These are phyloP conservation scores for Plebejus melissa DNA, from an alignment of 2,888 invertebrate genomes.

Conservation along the genomic window DNA sequence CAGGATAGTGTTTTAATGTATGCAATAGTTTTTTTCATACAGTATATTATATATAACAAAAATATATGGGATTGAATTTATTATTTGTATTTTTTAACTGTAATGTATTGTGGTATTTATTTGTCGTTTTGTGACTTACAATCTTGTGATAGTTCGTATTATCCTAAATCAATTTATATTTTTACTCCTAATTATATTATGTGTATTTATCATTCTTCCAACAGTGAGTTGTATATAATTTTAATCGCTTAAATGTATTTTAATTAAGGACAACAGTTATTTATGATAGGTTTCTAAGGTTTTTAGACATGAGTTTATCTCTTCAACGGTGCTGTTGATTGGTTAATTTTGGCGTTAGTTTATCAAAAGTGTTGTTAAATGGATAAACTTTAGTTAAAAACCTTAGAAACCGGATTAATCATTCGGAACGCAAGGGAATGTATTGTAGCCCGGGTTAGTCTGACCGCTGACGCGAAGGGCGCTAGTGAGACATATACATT, in stretches of 20 bases:
- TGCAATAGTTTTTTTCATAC: constrained; percentile 32
- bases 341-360: background rate
- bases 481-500: constrained; percentile 27
- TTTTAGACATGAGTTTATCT: background rate
- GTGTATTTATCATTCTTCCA: constrained; percentile 18
- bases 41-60: constrained; percentile 21
- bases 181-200: constrained; percentile 5
- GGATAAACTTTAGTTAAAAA: background rate
- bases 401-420: background rate
- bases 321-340: background rate
- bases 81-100: constrained; percentile 30
- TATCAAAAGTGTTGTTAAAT: background rate
- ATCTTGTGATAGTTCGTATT: constrained; percentile 23
- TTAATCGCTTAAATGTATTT: constrained; percentile 13
- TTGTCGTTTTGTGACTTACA: constrained; percentile 13
- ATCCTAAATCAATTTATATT: constrained; percentile 21
- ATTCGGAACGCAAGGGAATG: background rate
- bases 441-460: background rate
- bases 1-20: constrained; percentile 32
- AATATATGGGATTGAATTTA: constrained; percentile 28
- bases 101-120: constrained; percentile 29
- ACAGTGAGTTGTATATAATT: constrained; percentile 25
- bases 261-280: constrained; percentile 13
- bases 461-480: background rate
- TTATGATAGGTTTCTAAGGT: background rate